A percentile compares a stretch with the other conserved stretches of the same genome.
These are phyloP conservation scores for Ahaetulla prasina DNA, from an alignment of 2,113 vertebrate genomes.

Conservation along the genomic window DNA sequence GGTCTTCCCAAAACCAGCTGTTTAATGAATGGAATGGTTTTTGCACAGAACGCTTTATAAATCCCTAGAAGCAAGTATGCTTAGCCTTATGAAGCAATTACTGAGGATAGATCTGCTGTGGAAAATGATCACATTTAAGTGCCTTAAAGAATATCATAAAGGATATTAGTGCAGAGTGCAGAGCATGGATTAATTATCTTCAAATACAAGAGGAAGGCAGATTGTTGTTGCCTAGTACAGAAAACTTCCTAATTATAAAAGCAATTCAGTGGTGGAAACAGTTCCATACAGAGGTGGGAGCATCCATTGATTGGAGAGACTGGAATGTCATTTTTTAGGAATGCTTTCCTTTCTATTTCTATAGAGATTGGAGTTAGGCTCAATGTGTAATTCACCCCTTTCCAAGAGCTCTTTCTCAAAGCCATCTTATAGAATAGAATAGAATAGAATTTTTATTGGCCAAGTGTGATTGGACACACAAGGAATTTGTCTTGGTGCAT, in stretches of 20 bases:
- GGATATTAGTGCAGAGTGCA: not conserved
- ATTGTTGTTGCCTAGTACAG: not conserved
- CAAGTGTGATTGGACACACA: too few species aligned
- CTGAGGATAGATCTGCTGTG: not conserved
- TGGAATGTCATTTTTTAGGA: not conserved
- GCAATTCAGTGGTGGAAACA: not conserved
- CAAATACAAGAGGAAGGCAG: not conserved
- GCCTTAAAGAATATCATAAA: not conserved
- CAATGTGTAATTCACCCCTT: not conserved
- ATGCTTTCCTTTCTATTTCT: not conserved
- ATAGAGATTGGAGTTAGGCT: not conserved
- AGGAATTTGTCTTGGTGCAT: too few species aligned
- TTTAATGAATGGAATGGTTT: not conserved
- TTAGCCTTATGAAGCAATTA: not conserved
- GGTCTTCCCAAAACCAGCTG: not conserved
- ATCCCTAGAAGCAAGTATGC: not conserved
- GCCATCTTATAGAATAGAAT: too few species aligned
- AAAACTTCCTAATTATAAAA: not conserved
- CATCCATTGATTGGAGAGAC: not conserved
- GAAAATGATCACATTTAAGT: not conserved
- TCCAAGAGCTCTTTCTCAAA: not conserved
- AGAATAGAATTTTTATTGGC: too few species aligned
- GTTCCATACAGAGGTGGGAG: not conserved
- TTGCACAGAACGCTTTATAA: not conserved
- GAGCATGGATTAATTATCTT: not conserved